Percentiles rank a stretch among this genome's conserved stretches.
phyloP scores from a whole-genome alignment of 2,888 invertebrate species.

The Pheosia gnoma region DNA sequence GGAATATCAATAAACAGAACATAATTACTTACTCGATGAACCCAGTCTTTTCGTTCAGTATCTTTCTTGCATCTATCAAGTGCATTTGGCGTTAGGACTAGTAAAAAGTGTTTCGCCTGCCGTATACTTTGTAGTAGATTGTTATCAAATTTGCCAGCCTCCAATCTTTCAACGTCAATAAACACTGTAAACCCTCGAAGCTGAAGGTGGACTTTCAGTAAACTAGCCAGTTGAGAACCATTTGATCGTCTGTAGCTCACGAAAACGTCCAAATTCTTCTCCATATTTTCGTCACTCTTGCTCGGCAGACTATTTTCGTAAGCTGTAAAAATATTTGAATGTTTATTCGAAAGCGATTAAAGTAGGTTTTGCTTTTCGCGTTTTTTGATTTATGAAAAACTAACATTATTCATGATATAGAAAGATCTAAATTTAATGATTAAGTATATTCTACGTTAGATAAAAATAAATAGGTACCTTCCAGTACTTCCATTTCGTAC shows the following conservation, averaged over 20 bases:
- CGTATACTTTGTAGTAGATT: slow-evolving; percentile 98
- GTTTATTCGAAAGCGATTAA: background rate
- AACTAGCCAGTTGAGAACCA: slow-evolving; percentile 97
- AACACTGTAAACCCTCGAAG: slow-evolving; percentile 98
- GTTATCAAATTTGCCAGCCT: slow-evolving; percentile 99
- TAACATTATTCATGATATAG: background rate
- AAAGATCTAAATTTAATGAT: background rate
- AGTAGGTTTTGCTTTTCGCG: background rate
- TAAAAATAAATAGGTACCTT: slow-evolving; percentile 13
- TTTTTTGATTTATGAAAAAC: background rate
- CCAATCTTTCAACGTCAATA: slow-evolving; percentile 98
- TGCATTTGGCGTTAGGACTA: slow-evolving; percentile 97
- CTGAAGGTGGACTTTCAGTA: slow-evolving; percentile 98
- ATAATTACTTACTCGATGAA: slow-evolving; percentile 92
- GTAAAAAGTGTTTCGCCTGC: slow-evolving; percentile 97
- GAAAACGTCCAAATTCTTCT: slow-evolving; percentile 97
- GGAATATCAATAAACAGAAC: too few species aligned
- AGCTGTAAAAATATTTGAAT: slow-evolving; percentile 66
- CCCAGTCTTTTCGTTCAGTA: slow-evolving; percentile 98
- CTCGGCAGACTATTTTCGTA: slow-evolving; percentile 87
- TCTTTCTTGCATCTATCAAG: slow-evolving; percentile 97
- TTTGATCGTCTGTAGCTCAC: slow-evolving; percentile 98
- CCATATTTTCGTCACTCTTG: slow-evolving; percentile 90
- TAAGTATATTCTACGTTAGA: background rate
- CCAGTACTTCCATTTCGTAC: slow-evolving; percentile 5